phyloP scores from a whole-genome alignment of 2,888 invertebrate genomes.

The Leptothorax acervorum region DNA sequence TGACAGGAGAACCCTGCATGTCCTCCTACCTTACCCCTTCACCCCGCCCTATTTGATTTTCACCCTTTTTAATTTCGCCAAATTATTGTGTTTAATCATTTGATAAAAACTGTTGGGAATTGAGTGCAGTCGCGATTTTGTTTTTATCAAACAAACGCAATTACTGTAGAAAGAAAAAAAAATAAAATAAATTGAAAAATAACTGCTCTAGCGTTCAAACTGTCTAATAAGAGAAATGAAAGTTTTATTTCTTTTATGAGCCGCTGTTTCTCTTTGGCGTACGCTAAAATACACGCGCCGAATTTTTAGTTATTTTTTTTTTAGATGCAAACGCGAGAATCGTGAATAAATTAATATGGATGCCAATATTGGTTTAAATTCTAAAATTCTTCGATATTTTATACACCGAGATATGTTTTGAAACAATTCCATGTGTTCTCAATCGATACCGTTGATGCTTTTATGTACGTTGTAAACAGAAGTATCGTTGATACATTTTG shows the following conservation, averaged over 20 bases:
- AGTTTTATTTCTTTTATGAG: constrained; percentile 15
- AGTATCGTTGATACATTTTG: constrained; percentile 32
- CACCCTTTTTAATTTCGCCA: constrained; percentile 46
- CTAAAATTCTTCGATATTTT: constrained; percentile 43
- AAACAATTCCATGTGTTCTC: constrained; percentile 62
- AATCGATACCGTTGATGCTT: constrained; percentile 66
- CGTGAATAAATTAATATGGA: constrained; percentile 51
- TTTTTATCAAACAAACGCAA: constrained; percentile 36
- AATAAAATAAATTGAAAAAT: neutral
- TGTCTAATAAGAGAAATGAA: constrained; percentile 2
- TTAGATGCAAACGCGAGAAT: neutral
- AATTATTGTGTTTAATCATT: constrained; percentile 57
- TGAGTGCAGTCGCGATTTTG: constrained; percentile 58
- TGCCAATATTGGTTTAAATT: constrained; percentile 42
- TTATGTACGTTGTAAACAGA: constrained; percentile 69
- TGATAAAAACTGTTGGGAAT: constrained; percentile 59
- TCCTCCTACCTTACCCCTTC: constrained; percentile 64
- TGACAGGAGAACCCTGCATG: constrained; percentile 85
- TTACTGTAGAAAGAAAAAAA: neutral
- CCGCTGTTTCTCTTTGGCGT: constrained; percentile 6
- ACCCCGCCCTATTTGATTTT: constrained; percentile 35
- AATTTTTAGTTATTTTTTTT: constrained; percentile 44
- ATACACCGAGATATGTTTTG: constrained; percentile 55
- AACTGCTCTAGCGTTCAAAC: neutral
- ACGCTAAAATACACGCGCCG: constrained; percentile 12